Evolutionary conservation across 1,140 invertebrate genomes (phyloP).

Genomic region (Anoplolepis gracilipes): DNA sequence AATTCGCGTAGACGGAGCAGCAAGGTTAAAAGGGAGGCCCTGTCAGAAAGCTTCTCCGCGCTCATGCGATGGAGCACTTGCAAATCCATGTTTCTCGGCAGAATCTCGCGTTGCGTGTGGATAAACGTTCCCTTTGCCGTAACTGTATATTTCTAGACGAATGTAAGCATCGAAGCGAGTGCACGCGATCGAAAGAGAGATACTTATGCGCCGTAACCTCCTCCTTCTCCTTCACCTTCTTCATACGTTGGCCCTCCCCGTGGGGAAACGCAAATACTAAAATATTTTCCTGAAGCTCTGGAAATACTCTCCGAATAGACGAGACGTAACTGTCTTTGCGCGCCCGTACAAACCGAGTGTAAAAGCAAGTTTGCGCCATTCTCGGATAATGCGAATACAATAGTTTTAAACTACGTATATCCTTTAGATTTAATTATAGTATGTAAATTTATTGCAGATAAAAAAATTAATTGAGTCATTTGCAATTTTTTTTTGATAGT

Average conservation of each 20-base stretch:
- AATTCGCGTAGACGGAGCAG: constrained; percentile 37
- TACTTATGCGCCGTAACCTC: constrained; percentile 29
- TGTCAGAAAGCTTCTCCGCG: constrained; percentile 59
- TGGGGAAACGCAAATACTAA: constrained; percentile 49
- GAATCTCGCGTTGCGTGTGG: constrained; percentile 56
- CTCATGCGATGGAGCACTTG: constrained; percentile 52
- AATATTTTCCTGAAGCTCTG: constrained; percentile 51
- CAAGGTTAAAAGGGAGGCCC: constrained; percentile 43
- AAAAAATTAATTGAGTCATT: not conserved
- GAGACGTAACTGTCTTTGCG: constrained; percentile 41
- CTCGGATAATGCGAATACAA: not conserved
- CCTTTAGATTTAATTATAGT: constrained; percentile 25
- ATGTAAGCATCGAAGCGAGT: constrained; percentile 59
- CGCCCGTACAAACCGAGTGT: not conserved
- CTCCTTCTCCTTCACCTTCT: not conserved
- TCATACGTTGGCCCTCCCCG: not conserved
- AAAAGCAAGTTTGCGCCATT: not conserved
- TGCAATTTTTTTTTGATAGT: not conserved
- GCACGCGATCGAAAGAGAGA: constrained; percentile 55
- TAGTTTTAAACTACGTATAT: not conserved
- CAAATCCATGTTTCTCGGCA: constrained; percentile 60
- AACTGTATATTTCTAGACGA: constrained; percentile 60
- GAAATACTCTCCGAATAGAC: constrained; percentile 44
- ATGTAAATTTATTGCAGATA: not conserved
- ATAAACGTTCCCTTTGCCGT: constrained; percentile 60